phyloP scores from a whole-genome alignment of 2,888 invertebrate species.

The Copidosoma aretas region DNA sequence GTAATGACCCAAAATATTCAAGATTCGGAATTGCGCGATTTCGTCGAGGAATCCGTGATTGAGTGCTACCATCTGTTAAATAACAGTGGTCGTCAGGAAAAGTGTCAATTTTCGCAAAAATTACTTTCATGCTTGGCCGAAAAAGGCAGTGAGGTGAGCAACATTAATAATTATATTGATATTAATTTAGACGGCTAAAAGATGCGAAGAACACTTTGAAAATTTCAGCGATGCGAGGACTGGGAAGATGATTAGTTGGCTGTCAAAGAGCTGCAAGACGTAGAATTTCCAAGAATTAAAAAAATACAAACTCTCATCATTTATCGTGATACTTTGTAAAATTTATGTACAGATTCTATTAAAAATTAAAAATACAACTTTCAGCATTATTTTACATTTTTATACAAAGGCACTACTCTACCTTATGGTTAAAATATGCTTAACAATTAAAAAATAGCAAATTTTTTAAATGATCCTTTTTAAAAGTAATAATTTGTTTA shows the following conservation, averaged over 20 bases:
- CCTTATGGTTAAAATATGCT: constrained; percentile 23
- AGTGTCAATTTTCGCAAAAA: constrained; percentile 72
- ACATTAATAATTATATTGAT: no score
- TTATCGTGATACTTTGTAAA: not conserved
- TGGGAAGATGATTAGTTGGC: constrained; percentile 66
- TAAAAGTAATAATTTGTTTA: constrained; percentile 19
- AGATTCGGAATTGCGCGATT: constrained; percentile 72
- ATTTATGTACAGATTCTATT: constrained; percentile 36
- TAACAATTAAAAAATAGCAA: constrained; percentile 31
- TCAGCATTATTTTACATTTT: constrained; percentile 38
- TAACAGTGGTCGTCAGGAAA: constrained; percentile 62
- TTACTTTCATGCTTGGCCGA: constrained; percentile 73
- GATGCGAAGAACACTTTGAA: constrained; percentile 14
- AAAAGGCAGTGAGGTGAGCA: constrained; percentile 68
- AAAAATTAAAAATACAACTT: constrained; percentile 35
- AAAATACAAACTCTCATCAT: no score
- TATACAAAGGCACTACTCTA: constrained; percentile 38
- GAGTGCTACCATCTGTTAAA: constrained; percentile 73
- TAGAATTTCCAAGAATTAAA: not conserved
- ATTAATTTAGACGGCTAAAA: not conserved
- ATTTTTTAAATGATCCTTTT: constrained; percentile 26
- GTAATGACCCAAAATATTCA: constrained; percentile 69
- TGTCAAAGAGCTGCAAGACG: not conserved
- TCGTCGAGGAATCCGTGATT: constrained; percentile 74
- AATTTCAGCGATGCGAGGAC: constrained; percentile 72